Conservation (phyloP, 2,113 vertebrate genomes). For the Gobiocypris rarus region DNA sequence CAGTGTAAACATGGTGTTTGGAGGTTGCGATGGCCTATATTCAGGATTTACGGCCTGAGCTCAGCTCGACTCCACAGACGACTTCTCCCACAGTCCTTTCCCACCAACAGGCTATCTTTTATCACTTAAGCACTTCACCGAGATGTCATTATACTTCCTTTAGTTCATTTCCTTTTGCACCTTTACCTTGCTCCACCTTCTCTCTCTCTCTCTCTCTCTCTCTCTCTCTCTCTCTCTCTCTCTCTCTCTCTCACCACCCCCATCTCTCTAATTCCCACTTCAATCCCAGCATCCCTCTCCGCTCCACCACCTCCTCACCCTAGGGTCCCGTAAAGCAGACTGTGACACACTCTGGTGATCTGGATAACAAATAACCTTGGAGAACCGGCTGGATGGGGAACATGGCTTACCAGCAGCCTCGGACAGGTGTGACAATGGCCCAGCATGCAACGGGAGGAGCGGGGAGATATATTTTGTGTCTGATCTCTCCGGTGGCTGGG, state of each 20-base stretch:
- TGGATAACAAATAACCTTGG: conserved; percentile 49
- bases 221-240: neutral
- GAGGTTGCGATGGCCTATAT: neutral
- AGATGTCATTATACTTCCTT: conserved; percentile 2
- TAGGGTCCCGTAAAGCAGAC: conserved; percentile 47
- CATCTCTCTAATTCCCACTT: conserved; percentile 29
- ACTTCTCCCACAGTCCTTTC: neutral
- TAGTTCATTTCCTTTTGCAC: neutral
- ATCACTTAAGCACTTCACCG: neutral
- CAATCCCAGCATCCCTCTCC: conserved; percentile 37
- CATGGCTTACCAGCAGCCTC: conserved; percentile 1
- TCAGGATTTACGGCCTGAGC: neutral
- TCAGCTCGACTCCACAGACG: neutral
- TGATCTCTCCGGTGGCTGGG: conserved; percentile 20
- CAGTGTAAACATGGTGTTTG: neutral
- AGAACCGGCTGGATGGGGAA: neutral
- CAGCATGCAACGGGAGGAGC: conserved; percentile 24
- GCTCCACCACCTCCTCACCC: conserved; percentile 36
- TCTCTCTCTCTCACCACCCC: neutral
- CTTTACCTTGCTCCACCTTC: neutral
- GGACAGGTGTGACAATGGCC: conserved; percentile 38
- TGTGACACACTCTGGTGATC: conserved; percentile 30
- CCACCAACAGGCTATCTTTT: conserved; percentile 7
- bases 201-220: too few species aligned
- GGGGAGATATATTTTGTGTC: conserved; percentile 44